phyloP scores from a whole-genome alignment of 2,888 invertebrate species.

The Drosophila buzzatii region DNA sequence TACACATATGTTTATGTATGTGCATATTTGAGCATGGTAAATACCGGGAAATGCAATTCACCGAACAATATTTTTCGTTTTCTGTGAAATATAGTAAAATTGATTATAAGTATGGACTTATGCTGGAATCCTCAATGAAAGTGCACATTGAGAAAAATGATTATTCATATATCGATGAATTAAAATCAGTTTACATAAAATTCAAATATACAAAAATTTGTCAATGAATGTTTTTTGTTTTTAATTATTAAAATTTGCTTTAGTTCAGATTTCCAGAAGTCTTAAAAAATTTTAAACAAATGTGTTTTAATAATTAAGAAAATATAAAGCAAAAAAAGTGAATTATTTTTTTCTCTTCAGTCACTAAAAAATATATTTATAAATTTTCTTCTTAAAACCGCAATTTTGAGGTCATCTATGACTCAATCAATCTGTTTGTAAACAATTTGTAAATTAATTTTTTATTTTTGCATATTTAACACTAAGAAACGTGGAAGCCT shows the following conservation, averaged over 20 bases:
- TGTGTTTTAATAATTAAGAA: too few relatives aligned
- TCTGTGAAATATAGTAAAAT: conserved; percentile 2
- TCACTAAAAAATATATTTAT: neutral
- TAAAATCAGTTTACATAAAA: too few relatives aligned
- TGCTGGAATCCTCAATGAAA: neutral
- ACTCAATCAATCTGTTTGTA: conserved; percentile 1
- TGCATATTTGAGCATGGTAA: neutral
- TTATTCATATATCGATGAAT: neutral
- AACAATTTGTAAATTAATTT: neutral
- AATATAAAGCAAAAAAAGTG: too few relatives aligned
- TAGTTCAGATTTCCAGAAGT: too few relatives aligned
- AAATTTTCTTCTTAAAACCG: neutral
- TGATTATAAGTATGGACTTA: neutral
- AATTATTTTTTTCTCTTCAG: too few relatives aligned
- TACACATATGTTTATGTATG: neutral
- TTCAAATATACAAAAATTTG: too few relatives aligned
- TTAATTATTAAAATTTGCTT: too few relatives aligned
- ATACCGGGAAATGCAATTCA: conserved; percentile 37
- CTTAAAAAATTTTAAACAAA: too few relatives aligned
- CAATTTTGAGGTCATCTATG: neutral
- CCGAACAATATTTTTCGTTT: conserved; percentile 12
- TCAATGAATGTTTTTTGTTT: too few relatives aligned
- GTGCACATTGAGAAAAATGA: neutral
- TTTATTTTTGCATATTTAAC: conserved; percentile 29
- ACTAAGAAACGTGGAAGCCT: conserved; percentile 8